A percentile compares a stretch with the other conserved stretches of the same genome.
Conservation (phyloP, 2,888 invertebrate species). For the Pheosia gnoma region DNA sequence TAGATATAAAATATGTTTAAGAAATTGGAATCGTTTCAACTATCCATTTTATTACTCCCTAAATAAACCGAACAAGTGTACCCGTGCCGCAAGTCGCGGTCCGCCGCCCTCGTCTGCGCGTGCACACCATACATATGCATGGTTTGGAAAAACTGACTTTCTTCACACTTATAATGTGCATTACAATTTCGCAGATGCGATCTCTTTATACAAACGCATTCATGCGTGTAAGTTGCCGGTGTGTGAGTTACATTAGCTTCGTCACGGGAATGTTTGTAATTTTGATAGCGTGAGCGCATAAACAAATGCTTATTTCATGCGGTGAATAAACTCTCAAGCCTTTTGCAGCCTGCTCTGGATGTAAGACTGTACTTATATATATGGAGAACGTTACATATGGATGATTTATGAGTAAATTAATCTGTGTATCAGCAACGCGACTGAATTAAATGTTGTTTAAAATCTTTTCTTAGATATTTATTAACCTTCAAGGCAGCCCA, state of each 20-base stretch:
- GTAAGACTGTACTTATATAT: too few relatives aligned
- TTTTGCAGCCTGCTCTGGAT: too few relatives aligned
- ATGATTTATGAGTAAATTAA: too few relatives aligned
- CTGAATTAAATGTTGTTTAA: too few relatives aligned
- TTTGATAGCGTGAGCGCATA: conserved; percentile 4
- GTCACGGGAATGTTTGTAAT: conserved; percentile 28
- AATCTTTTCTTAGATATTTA: background rate
- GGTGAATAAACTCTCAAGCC: background rate
- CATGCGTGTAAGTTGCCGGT: conserved; percentile 51
- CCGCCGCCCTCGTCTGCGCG: conserved; percentile 53
- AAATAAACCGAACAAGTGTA: conserved; percentile 30
- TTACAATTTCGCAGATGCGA: conserved; percentile 69
- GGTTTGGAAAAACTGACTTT: conserved; percentile 74
- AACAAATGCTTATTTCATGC: conserved; percentile 5
- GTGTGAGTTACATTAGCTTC: conserved; percentile 37
- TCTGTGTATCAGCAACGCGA: too few relatives aligned
- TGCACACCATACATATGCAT: conserved; percentile 67
- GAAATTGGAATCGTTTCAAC: conserved; percentile 23
- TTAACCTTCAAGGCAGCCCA: background rate
- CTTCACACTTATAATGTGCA: conserved; percentile 69
- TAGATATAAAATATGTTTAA: conserved; percentile 1
- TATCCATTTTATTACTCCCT: conserved; percentile 26
- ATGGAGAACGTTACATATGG: too few relatives aligned
- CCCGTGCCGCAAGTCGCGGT: conserved; percentile 48
- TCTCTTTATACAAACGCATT: conserved; percentile 63